phyloP scores from a whole-genome alignment of 2,888 invertebrate species.

The Drosophila sordidula region DNA sequence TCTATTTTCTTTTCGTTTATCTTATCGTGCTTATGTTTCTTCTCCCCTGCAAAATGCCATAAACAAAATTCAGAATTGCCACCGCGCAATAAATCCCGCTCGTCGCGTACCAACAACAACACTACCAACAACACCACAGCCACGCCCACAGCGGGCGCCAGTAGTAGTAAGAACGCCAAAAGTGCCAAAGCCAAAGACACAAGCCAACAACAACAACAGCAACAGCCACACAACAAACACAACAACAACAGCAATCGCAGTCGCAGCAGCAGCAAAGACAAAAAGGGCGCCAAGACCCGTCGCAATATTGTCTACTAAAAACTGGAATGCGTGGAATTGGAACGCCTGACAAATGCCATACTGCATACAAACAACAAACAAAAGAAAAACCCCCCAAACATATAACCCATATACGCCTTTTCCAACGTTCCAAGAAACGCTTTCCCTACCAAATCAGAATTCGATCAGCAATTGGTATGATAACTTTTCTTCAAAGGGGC shows the following conservation, averaged over 20 bases:
- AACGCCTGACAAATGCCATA: slow-evolving; percentile 34
- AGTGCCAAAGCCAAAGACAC: slow-evolving; percentile 77
- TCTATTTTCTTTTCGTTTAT: slow-evolving; percentile 51
- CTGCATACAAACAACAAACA: neutral
- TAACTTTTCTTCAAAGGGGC: slow-evolving; percentile 11
- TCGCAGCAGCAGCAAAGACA: slow-evolving; percentile 78
- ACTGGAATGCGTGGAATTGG: slow-evolving; percentile 40
- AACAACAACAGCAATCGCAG: slow-evolving; percentile 54
- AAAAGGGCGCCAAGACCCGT: slow-evolving; percentile 64
- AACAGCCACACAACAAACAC: slow-evolving; percentile 50
- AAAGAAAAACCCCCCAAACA: slow-evolving; percentile 2
- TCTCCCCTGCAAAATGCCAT: slow-evolving; percentile 27
- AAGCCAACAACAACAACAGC: slow-evolving; percentile 48
- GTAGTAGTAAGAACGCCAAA: slow-evolving; percentile 65
- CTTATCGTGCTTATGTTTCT: slow-evolving; percentile 28
- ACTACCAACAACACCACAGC: slow-evolving; percentile 62
- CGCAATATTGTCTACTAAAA: slow-evolving; percentile 81
- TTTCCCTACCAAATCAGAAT: slow-evolving; percentile 27
- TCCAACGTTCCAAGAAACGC: slow-evolving; percentile 37
- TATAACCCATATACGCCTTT: neutral
- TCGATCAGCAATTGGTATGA: slow-evolving; percentile 55
- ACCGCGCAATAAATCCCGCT: slow-evolving; percentile 82
- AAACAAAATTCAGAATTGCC: slow-evolving; percentile 74
- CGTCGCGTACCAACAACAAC: slow-evolving; percentile 77
- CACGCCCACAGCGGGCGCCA: slow-evolving; percentile 50